These are phyloP conservation scores for Leptopilina drosophilae DNA, from an alignment of 2,888 invertebrate species.

Conservation along the genomic window DNA sequence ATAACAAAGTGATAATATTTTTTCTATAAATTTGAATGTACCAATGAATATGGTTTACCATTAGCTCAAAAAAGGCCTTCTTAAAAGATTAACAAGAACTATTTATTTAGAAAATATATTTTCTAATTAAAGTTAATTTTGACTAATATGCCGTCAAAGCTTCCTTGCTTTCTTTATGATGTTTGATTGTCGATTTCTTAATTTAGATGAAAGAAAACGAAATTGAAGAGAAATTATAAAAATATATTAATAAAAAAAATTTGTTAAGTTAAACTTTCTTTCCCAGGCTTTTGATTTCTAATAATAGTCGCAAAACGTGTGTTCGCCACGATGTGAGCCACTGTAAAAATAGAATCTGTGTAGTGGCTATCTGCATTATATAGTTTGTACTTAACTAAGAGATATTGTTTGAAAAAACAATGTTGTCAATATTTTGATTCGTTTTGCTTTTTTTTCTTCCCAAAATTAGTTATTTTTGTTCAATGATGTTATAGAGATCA, in stretches of 20 bases:
- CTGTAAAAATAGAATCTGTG: constrained; percentile 72
- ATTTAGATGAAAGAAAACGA: not conserved
- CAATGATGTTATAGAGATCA: not conserved
- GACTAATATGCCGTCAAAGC: too few species aligned
- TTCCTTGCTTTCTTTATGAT: too few species aligned
- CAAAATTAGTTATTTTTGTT: not conserved
- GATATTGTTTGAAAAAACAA: constrained; percentile 13
- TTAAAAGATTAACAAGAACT: too few species aligned
- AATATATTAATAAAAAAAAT: constrained; percentile 29
- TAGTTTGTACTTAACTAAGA: constrained; percentile 53
- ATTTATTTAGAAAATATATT: too few species aligned
- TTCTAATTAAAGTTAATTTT: too few species aligned
- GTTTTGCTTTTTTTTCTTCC: not conserved
- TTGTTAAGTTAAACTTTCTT: not conserved
- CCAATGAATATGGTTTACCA: too few species aligned
- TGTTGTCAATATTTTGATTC: constrained; percentile 39
- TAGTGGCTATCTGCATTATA: constrained; percentile 61
- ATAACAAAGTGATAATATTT: too few species aligned
- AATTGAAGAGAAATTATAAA: not conserved
- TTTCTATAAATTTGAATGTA: too few species aligned
- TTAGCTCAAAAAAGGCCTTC: too few species aligned
- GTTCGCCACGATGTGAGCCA: constrained; percentile 63
- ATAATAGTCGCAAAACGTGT: constrained; percentile 68
- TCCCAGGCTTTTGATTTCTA: constrained; percentile 62
- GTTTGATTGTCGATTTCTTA: too few species aligned